These are phyloP conservation scores for Drosophila teissieri DNA, from an alignment of 1,140 invertebrate genomes.

Conservation along the genomic window DNA sequence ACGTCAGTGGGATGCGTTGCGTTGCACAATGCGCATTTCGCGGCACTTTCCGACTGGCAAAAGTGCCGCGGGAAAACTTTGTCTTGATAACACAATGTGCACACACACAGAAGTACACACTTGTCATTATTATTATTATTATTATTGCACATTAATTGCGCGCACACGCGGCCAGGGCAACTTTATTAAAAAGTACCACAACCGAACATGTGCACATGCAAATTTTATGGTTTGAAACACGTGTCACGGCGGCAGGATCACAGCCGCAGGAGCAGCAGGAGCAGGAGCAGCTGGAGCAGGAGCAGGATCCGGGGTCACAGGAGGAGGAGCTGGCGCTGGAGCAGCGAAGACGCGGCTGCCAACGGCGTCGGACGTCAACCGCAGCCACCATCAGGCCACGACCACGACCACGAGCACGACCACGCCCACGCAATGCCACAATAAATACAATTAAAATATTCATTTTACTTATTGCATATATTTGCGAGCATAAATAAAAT, in stretches of 20 bases:
- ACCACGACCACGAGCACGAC: neutral
- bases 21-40: slow-evolving; percentile 49
- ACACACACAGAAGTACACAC: slow-evolving; percentile 16
- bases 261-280: slow-evolving; percentile 1
- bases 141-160: slow-evolving; percentile 71
- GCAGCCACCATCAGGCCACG: slow-evolving; percentile 13
- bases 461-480: slow-evolving; percentile 69
- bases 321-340: neutral
- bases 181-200: slow-evolving; percentile 65
- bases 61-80: slow-evolving; percentile 28
- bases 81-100: slow-evolving; percentile 50
- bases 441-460: slow-evolving; percentile 80
- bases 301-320: neutral
- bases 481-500: slow-evolving; percentile 74
- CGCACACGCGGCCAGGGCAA: slow-evolving; percentile 46
- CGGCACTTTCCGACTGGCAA: slow-evolving; percentile 11
- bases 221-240: slow-evolving; percentile 72
- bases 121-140: slow-evolving; percentile 46
- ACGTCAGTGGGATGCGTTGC: slow-evolving; percentile 31
- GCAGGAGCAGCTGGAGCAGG: neutral
- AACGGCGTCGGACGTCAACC: slow-evolving; percentile 34
- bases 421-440: slow-evolving; percentile 48
- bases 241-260: slow-evolving; percentile 46
- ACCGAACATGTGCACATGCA: slow-evolving; percentile 49
- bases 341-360: slow-evolving; percentile 16